Evolutionary conservation across 2,113 vertebrate genomes (phyloP), one percentile per base, ranked within the genome.

Genomic region (Crypturellus undulatus): DNA sequence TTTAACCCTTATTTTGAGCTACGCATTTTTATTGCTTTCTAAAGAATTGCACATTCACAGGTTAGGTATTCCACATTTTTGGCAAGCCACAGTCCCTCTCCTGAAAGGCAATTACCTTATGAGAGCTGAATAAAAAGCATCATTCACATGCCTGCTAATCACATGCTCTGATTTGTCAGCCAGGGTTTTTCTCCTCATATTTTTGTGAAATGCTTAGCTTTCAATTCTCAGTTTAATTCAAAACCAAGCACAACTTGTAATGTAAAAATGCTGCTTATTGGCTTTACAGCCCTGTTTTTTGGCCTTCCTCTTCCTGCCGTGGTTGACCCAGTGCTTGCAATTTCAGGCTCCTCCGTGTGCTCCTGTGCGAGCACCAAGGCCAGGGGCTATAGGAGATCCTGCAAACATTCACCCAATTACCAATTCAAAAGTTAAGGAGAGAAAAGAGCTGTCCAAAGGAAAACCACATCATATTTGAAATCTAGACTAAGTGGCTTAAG

Each of bases 401-500:
- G 82, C 83, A 91, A 93, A 77, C 34, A 28, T 69, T 72, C 52
- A 12, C 19, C 36, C 59, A 84, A 90, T 96, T 88, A 83, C 68
- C 79, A 43, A 77, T 93, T 95, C 92, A 90, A 62, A 93, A 89
- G 87, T 94, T 96, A 86, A 45, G 40, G 71, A 36, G 63, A 58
- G 76, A 79, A 90, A 93, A 92, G 52, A 24, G 22, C 81, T 89
- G 47, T 71, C 87, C 75, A 67, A 94, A 67, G 87, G 5, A 96
- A 96, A 96, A 62, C 92, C 38, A 82, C 93, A 92, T 87, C 71
- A 71, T 49, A 78, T 87, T 95, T 85, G 84, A 95, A 92, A 95
- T 95, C 94, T 93, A 87, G 94, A 94, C 95, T 97, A 96, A 96
- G 87, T 96, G 95, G 92, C 90, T 96, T 96, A 93, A 93, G 89